Evolutionary conservation across 2,888 invertebrate genomes (phyloP).

Genomic region (Willowsia nigromaculata): DNA sequence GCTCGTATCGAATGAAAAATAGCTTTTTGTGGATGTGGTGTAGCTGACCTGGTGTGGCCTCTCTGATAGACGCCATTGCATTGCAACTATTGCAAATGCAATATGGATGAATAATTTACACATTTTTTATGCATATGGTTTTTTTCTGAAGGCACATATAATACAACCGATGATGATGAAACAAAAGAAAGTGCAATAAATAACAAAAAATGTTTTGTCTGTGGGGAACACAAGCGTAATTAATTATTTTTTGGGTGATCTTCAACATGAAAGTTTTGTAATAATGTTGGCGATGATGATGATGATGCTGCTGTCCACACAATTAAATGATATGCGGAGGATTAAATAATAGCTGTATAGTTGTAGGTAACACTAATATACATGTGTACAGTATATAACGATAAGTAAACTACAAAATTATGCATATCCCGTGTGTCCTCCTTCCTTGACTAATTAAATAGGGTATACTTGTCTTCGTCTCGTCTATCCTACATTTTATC

Average conservation of each 20-base stretch:
- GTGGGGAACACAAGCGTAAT: slow-evolving; percentile 4
- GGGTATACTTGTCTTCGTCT: background rate
- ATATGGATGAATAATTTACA: slow-evolving; percentile 11
- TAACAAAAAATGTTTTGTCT: slow-evolving; percentile 16
- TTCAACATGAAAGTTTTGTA: slow-evolving; percentile 46
- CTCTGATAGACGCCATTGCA: background rate
- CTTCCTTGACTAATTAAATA: slow-evolving; percentile 56
- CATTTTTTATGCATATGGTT: slow-evolving; percentile 28
- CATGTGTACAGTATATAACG: background rate
- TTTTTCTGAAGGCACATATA: slow-evolving; percentile 30
- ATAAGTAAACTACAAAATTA: background rate
- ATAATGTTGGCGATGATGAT: background rate
- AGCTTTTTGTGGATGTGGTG: background rate
- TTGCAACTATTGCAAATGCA: background rate
- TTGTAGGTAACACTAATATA: background rate
- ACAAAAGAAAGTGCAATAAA: slow-evolving; percentile 68
- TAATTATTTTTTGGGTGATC: slow-evolving; percentile 60
- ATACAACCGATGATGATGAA: slow-evolving; percentile 35
- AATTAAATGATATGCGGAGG: background rate
- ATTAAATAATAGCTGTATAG: slow-evolving; percentile 6
- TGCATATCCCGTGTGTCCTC: background rate
- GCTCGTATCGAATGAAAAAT: background rate
- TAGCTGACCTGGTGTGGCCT: slow-evolving; percentile 63
- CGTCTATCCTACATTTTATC: background rate
- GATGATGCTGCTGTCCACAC: background rate